These are phyloP conservation scores for Craterocephalus amniculus DNA, from an alignment of 2,797 vertebrate genomes.

Conservation along the genomic window DNA sequence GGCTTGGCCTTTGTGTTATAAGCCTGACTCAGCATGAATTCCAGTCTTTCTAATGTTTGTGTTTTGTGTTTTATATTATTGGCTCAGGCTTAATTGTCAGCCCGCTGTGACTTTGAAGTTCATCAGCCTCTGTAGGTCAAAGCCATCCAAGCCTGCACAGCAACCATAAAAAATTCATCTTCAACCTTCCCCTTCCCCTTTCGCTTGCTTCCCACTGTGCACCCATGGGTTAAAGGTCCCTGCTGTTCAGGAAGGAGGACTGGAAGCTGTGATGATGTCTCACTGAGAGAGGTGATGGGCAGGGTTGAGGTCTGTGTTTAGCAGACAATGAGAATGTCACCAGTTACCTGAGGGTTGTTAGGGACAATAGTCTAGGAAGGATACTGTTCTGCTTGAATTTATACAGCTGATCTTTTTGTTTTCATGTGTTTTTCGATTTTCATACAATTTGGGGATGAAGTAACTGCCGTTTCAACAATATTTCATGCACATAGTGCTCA, in stretches of 20 bases:
- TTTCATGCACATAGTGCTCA: not conserved
- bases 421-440: not conserved
- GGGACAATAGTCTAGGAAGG: not conserved
- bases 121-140: slow-evolving; percentile 35
- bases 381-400: not conserved
- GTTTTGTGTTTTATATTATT: slow-evolving; percentile 29
- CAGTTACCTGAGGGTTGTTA: slow-evolving; percentile 20
- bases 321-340: slow-evolving; percentile 50
- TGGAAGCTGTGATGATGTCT: slow-evolving; percentile 60
- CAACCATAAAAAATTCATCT: slow-evolving; percentile 78
- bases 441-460: not conserved
- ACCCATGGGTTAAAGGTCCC: slow-evolving; percentile 53
- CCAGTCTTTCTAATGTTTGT: slow-evolving; percentile 8
- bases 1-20: slow-evolving; percentile 20
- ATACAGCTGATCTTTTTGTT: not conserved
- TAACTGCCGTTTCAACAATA: not conserved
- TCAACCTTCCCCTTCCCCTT: slow-evolving; percentile 66
- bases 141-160: slow-evolving; percentile 52
- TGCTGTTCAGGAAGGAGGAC: slow-evolving; percentile 59
- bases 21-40: not conserved
- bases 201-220: slow-evolving; percentile 40
- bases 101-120: slow-evolving; percentile 60
- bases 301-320: slow-evolving; percentile 20
- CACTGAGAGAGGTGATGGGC: slow-evolving; percentile 41
- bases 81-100: slow-evolving; percentile 30